Conservation (phyloP, 2,113 vertebrate genomes). For the Tor tambroides region DNA sequence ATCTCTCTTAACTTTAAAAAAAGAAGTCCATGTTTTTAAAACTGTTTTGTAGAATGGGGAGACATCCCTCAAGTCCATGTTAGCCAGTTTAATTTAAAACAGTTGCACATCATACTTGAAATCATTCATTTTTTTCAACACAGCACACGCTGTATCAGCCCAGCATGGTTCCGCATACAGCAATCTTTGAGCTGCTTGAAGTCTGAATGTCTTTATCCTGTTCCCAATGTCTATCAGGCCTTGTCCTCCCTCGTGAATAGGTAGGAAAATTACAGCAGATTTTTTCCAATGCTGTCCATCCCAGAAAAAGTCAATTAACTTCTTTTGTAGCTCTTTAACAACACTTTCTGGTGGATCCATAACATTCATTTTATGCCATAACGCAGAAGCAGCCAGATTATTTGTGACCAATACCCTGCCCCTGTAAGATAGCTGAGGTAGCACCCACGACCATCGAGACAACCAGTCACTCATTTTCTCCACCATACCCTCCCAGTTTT, state of each 20-base stretch:
- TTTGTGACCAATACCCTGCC: background rate
- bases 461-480: background rate
- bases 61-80: background rate
- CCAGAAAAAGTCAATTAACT: background rate
- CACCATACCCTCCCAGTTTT: background rate
- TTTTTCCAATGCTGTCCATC: constrained; percentile 7
- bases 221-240: background rate
- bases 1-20: background rate
- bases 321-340: background rate
- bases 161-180: background rate
- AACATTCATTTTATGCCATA: background rate
- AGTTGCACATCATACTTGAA: background rate
- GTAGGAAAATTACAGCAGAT: background rate
- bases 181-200: background rate
- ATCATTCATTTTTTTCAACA: background rate
- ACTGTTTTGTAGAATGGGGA: background rate
- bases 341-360: background rate
- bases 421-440: background rate
- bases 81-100: background rate
- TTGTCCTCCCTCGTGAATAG: background rate
- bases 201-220: background rate
- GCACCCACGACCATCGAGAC: background rate
- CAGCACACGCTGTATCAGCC: background rate
- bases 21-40: background rate
- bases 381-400: background rate